Base-by-base conservation (phyloP, 2,113 vertebrate species). In the Sinocyclocheilus grahami region DNA sequence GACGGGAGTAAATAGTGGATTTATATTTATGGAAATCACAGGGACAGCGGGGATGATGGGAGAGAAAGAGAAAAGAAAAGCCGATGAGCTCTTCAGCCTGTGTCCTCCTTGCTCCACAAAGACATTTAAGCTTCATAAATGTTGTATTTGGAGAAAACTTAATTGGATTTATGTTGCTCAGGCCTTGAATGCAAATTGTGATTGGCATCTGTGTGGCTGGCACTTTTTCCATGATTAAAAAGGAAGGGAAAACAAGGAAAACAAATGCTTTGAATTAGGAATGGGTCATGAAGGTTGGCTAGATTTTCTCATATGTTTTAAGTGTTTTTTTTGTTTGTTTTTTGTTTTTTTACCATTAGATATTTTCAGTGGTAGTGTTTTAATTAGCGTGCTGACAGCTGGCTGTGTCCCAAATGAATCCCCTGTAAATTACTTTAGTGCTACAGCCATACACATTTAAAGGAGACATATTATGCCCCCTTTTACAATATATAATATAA, bases 1-100 rank as follows among this genome's bases (percentile, higher is more conserved):
- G 80, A 86, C 37, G 39, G 71, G 65, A 87, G 87, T 83, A 87
- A 90, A 90, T 87, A 87, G 78, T 86, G 86, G 78, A 88, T 87
- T 87, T 87, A 88, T 87, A 88, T 90, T 90, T 88, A 87, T 90
- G 87, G 85, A 90, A 90, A 87, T 87, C 69, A 24, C 77, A 78
- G 78, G 51, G 74, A 90, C 85, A 37, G 53, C 9, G 12, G 39
- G 62, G 75, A 83, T 51, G 63, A 78, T 82, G 46, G 85, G 53
- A 78, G 48, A 76, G 58, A 30, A 55, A 63, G 46, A 74, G 76
- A 75, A 46, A 86, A 53, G 58, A 72, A 65, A 67, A 62, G 51
- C 55, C 78, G 75, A 65, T 80, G 84, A 88, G 48, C 48, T 75
- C 33, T 67, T 55, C 81, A 65, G 22, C 79, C n/a, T 71, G 58